Evolutionary conservation across 2,797 vertebrate genomes (phyloP), one percentile per base, ranked within the genome.

Genomic region (Octomys mimax): DNA sequence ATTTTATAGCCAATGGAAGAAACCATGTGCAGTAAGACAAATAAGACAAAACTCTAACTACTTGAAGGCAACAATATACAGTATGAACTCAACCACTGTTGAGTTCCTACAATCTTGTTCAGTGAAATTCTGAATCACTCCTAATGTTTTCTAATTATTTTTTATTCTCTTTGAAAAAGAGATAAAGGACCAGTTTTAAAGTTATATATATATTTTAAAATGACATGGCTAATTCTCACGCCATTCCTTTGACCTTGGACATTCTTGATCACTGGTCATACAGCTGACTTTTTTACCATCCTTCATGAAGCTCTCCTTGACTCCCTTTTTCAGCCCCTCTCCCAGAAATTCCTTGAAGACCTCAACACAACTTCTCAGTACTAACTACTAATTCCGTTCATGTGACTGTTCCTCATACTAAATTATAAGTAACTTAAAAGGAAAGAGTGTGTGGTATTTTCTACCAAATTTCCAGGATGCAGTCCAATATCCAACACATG

Each of bases 111-210:
- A 57, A 57, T 57, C 54, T 57, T 57, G 54, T 18, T 57, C 5
- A 57, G 54, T 57, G 54, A 57, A 18, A 57, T 16, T 57, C 54
- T 57, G 54, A 57, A 57, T 19, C 54, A 57, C 16, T 57, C 14
- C 16, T 16, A 54, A 18, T 54, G 54, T 18, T 18, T 57, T 57
- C 16, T 13, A 54, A 54, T 54, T 54, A 57, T 16, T 57, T 57
- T 57, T 57, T 57, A 57, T 57, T 57, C 54, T 57, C 14, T 18
- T 16, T 57, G 14, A 57, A 57, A 57, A 57, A 57, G 54, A 57
- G 54, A 57, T 52, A 80, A 75, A 94, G 24, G 39, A 89, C 36
- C 22, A 66, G 87, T 21, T 91, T 70, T 85, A 90, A 28, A 96
- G 79, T 79, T 62, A 78, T 3, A 0, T 42, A 66, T 88, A 61